These are phyloP conservation scores for Ormyrus thymus DNA, from an alignment of 2,888 invertebrate genomes.

Conservation along the genomic window DNA sequence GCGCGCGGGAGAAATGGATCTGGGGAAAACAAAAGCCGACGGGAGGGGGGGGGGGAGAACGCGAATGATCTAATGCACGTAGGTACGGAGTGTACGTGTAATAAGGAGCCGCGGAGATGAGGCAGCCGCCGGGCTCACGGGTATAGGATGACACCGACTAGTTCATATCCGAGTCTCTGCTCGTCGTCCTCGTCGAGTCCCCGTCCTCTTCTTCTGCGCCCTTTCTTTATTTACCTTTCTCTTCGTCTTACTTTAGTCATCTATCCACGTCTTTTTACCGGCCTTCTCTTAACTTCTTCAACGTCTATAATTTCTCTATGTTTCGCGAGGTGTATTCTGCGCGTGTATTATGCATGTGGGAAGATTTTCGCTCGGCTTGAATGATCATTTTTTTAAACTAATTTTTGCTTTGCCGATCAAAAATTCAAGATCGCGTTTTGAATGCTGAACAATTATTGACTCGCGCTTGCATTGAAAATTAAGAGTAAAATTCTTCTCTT, in stretches of 20 bases:
- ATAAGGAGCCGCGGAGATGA: constrained; percentile 66
- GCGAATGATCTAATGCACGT: constrained; percentile 52
- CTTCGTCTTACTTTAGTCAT: neutral
- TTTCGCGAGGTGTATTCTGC: neutral
- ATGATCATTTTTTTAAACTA: too few species aligned
- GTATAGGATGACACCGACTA: constrained; percentile 71
- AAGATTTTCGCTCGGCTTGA: too few species aligned
- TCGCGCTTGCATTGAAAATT: too few species aligned
- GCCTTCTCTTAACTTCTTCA: neutral
- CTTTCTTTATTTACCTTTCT: neutral
- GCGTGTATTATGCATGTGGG: neutral
- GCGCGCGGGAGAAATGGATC: constrained; percentile 10
- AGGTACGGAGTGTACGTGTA: constrained; percentile 59
- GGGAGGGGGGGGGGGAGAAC: too few species aligned
- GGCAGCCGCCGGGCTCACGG: constrained; percentile 68
- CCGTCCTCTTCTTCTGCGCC: neutral
- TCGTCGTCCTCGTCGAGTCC: too few species aligned
- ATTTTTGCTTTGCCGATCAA: too few species aligned
- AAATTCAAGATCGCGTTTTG: too few species aligned
- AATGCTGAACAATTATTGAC: too few species aligned
- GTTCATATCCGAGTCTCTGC: constrained; percentile 1
- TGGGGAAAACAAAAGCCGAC: constrained; percentile 1
- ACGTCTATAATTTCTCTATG: neutral
- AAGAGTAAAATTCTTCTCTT: too few species aligned
- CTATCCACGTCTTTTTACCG: constrained; percentile 18